Conservation (phyloP, 30 jellyfish, hydroid and myxozoan species). For the Aurelia coerulea region DNA sequence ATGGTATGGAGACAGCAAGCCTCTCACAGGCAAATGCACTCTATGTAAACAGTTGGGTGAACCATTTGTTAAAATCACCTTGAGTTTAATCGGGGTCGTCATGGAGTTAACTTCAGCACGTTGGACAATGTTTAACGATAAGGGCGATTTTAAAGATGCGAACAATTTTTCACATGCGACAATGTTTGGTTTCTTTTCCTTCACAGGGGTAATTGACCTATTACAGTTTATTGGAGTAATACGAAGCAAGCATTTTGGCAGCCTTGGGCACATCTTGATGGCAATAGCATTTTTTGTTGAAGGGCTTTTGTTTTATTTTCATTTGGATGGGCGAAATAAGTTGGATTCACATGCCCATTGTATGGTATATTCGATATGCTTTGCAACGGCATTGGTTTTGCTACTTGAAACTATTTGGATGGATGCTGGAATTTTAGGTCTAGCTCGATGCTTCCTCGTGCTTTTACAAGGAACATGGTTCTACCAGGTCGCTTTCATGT, state of each 20-base stretch:
- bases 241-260: background rate
- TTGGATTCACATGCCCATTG: slow-evolving; percentile 66
- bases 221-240: slow-evolving; percentile 15
- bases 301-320: slow-evolving; percentile 69
- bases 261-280: background rate
- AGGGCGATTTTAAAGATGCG: no score
- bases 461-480: background rate
- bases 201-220: slow-evolving; percentile 42
- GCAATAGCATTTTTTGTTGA: slow-evolving; percentile 59
- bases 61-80: slow-evolving; percentile 32
- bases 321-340: slow-evolving; percentile 69
- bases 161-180: background rate
- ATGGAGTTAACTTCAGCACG: slow-evolving; percentile 32
- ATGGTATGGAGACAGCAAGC: slow-evolving; percentile 40
- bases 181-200: slow-evolving; percentile 56
- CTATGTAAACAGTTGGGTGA: slow-evolving; percentile 20
- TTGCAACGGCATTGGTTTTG: slow-evolving; percentile 29
- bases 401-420: background rate
- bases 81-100: slow-evolving; percentile 39
- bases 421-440: slow-evolving; percentile 31
- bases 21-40: background rate
- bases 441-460: slow-evolving; percentile 60
- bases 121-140: no score
- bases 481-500: slow-evolving; percentile 62
- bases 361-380: slow-evolving; percentile 47